phyloP scores from a whole-genome alignment of 1,140 invertebrate species.

The Epicauta chinensis region DNA sequence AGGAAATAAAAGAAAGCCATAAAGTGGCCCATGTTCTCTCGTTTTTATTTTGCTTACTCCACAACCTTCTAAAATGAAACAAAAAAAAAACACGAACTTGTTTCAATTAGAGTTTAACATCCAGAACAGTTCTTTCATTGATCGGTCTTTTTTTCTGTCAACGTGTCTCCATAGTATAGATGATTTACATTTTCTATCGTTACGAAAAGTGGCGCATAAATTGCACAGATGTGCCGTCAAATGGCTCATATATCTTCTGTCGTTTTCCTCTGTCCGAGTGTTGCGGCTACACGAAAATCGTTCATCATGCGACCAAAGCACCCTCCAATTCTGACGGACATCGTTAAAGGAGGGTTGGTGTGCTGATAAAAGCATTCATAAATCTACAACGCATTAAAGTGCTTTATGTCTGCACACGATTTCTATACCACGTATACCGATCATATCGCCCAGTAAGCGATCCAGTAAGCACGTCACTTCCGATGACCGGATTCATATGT shows the following conservation, averaged over 20 bases:
- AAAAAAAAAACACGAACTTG: too few relatives aligned
- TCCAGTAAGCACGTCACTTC: constrained; percentile 27
- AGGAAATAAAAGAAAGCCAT: too few relatives aligned
- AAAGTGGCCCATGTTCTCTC: too few relatives aligned
- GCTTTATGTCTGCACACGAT: constrained; percentile 31
- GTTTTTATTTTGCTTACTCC: too few relatives aligned
- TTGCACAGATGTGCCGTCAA: constrained; percentile 33
- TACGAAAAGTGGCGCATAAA: constrained; percentile 34
- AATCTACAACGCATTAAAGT: constrained; percentile 32
- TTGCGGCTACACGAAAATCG: constrained; percentile 22
- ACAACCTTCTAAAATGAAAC: too few relatives aligned
- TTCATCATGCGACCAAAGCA: constrained; percentile 23
- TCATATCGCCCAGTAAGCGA: constrained; percentile 24
- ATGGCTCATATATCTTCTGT: constrained; percentile 30
- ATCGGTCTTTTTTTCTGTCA: too few relatives aligned
- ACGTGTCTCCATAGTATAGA: not conserved
- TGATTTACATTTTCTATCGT: constrained; percentile 37
- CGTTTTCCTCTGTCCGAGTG: constrained; percentile 23
- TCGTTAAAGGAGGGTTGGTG: constrained; percentile 33
- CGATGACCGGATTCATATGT: constrained; percentile 23
- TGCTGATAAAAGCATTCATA: constrained; percentile 37
- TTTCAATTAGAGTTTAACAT: too few relatives aligned
- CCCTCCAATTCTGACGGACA: constrained; percentile 28
- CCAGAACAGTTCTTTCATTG: too few relatives aligned
- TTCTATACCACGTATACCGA: constrained; percentile 25